phyloP scores from a whole-genome alignment of 2,888 invertebrate genomes.

The Scaptomyza polygonia region DNA sequence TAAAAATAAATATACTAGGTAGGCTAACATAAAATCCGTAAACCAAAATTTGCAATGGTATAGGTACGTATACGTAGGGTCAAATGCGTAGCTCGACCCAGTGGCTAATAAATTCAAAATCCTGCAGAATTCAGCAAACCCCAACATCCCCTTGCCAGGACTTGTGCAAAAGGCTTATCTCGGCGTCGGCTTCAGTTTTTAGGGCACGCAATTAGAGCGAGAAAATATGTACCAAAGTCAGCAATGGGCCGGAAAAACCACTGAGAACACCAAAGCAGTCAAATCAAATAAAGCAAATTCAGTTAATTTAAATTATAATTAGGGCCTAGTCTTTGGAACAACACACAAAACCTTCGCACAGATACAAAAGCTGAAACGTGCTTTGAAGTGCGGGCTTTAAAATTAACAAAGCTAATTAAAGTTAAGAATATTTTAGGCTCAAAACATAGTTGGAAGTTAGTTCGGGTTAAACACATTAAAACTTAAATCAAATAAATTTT shows the following conservation, averaged over 20 bases:
- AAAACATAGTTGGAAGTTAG: not conserved
- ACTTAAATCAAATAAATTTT: no score
- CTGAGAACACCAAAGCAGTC: slow-evolving; percentile 61
- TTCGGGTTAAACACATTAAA: not conserved
- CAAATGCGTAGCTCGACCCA: slow-evolving; percentile 41
- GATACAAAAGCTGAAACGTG: slow-evolving; percentile 47
- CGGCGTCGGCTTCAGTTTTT: slow-evolving; percentile 39
- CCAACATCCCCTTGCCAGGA: not conserved
- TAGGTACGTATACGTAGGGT: slow-evolving; percentile 18
- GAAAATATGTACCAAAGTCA: slow-evolving; percentile 53
- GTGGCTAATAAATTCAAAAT: slow-evolving; percentile 71
- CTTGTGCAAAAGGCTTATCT: slow-evolving; percentile 59
- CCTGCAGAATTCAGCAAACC: slow-evolving; percentile 20
- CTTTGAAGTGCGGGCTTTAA: slow-evolving; percentile 36
- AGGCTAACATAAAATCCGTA: slow-evolving; percentile 35
- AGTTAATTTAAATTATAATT: slow-evolving; percentile 77
- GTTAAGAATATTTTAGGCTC: not conserved
- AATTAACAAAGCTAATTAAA: not conserved
- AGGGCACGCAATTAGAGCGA: slow-evolving; percentile 66
- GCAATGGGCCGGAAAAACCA: slow-evolving; percentile 54
- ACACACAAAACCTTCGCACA: slow-evolving; percentile 8
- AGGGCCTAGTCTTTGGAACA: slow-evolving; percentile 28
- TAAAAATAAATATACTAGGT: slow-evolving; percentile 15
- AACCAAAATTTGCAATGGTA: slow-evolving; percentile 9
- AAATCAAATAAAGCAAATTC: slow-evolving; percentile 74